Base-by-base conservation (phyloP, 1,140 invertebrate species). In the Hyles euphorbiae region DNA sequence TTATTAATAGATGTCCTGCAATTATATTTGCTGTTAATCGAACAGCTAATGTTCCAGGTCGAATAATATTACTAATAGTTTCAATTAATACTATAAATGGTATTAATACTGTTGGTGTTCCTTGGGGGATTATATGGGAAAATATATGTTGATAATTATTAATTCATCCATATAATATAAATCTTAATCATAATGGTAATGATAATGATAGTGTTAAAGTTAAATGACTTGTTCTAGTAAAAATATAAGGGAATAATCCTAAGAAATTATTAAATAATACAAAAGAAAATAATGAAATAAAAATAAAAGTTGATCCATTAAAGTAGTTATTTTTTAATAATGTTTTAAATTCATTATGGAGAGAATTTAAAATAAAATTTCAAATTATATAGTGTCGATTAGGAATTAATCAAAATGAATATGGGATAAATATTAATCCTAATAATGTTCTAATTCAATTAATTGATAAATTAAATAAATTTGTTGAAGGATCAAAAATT, bases 161-260 rank as follows among this genome's bases (percentile, higher is more conserved):
- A 32, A 58, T 43, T 50, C 47, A 55, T 45, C 34, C 34, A 50
- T 12, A 43, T 44, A 92, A 58, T 89, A 93, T 92, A 79, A 93
- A 91, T 70, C 71, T 79, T 72, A 92, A 58, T 92, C 92, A 93
- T 74, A 93, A 63, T 3, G 90, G 83, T 70, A 94, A 71, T 4
- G 90, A 84, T 67, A 93, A 64, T 3, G 81, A 65, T 79, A 93
- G 65, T 40, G 90, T 91, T 76, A 92, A 67, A 43, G 66, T 70
- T 89, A 93, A 63, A 80, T 94, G 92, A 32, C 90, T 92, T 62
- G 91, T 89, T 65, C 76, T 80, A 8, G 91, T 92, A 89, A 93
- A 94, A 89, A 94, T 92, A 89, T 93, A 93, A 3, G 92, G 90
- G 48, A 93, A 91, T 88, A 93, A 77, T 10, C 92, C 91, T 87